A percentile compares a stretch with the other conserved stretches of the same genome.
These are phyloP conservation scores for Platynereis dumerilii DNA, from an alignment of 2,888 invertebrate species.

Conservation along the genomic window DNA sequence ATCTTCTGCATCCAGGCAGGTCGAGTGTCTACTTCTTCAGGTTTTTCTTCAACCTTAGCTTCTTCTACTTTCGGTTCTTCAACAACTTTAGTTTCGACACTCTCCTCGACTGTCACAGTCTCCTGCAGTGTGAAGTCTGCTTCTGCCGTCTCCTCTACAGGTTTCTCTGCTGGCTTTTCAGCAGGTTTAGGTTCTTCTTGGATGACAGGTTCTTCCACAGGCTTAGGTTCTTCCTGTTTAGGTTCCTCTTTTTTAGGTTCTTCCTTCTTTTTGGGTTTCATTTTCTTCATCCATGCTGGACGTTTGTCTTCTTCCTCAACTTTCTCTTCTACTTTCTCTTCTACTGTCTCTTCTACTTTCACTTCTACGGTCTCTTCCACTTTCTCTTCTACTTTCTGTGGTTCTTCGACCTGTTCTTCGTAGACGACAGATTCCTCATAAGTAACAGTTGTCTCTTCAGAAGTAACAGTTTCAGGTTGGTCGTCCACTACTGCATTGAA, in stretches of 20 bases:
- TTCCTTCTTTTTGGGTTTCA: slow-evolving; percentile 9
- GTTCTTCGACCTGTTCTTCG: background rate
- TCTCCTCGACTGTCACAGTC: background rate
- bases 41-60: background rate
- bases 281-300: background rate
- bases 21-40: slow-evolving; percentile 1
- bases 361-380: too few species aligned
- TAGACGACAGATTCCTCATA: background rate
- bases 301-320: slow-evolving; percentile 8
- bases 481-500: too few species aligned
- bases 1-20: background rate
- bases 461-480: too few species aligned
- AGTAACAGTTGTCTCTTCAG: background rate
- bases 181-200: background rate
- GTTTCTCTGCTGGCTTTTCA: background rate
- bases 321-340: background rate
- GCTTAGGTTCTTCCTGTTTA: too few species aligned
- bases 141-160: background rate
- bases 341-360: too few species aligned
- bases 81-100: background rate
- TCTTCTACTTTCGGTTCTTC: background rate
- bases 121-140: background rate
- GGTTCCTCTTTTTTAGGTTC: background rate
- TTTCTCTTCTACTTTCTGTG: background rate
- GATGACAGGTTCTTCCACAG: too few species aligned